Evolutionary conservation across 2,113 vertebrate genomes (phyloP).

Genomic region (Silurus meridionalis): DNA sequence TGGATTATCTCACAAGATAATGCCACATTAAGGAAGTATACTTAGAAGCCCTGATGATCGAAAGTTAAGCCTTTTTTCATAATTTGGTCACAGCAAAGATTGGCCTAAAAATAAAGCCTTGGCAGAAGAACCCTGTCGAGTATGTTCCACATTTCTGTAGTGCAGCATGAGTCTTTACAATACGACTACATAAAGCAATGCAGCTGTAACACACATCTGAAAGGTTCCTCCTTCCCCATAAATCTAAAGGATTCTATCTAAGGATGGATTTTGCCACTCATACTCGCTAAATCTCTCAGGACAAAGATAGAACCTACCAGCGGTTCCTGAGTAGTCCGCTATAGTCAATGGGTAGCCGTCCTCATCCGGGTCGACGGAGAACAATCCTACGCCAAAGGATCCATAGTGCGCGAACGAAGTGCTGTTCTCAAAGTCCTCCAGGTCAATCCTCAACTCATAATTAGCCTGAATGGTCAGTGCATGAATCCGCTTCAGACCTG

Average conservation of each 20-base stretch:
- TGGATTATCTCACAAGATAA: background rate
- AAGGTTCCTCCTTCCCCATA: slow-evolving; percentile 10
- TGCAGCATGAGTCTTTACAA: slow-evolving; percentile 24
- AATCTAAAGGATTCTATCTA: slow-evolving; percentile 28
- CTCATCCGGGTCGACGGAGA: slow-evolving; percentile 92
- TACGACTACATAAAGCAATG: slow-evolving; percentile 23
- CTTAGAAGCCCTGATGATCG: background rate
- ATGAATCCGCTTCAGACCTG: slow-evolving; percentile 89
- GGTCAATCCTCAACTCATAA: slow-evolving; percentile 91
- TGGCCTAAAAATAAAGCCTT: slow-evolving; percentile 8
- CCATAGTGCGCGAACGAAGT: slow-evolving; percentile 89
- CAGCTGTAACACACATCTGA: background rate
- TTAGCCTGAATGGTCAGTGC: slow-evolving; percentile 88
- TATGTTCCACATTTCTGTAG: background rate
- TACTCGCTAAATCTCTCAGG: background rate
- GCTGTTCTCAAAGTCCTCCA: slow-evolving; percentile 95
- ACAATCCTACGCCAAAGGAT: slow-evolving; percentile 89
- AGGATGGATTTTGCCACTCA: background rate
- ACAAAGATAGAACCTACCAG: slow-evolving; percentile 74
- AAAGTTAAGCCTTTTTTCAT: background rate
- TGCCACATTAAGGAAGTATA: background rate
- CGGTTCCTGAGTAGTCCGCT: slow-evolving; percentile 89
- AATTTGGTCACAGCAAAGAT: background rate
- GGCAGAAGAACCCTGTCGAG: background rate
- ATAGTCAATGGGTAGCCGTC: slow-evolving; percentile 90